These are phyloP conservation scores for Threskiornis aethiopicus DNA, from an alignment of 2,797 vertebrate genomes.

Conservation along the genomic window DNA sequence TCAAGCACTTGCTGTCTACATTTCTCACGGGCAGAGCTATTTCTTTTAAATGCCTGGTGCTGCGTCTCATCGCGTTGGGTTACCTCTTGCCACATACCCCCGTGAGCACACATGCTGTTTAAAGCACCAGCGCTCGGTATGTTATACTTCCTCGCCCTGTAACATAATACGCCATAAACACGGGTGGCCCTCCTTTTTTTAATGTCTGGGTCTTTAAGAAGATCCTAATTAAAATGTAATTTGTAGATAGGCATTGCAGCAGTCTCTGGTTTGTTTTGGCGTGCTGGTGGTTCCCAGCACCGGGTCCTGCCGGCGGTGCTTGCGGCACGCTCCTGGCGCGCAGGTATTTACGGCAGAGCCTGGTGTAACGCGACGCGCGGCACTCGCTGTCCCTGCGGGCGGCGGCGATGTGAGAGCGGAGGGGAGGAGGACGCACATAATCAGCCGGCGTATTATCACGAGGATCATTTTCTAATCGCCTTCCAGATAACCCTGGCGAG, in stretches of 20 bases:
- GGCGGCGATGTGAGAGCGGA: neutral
- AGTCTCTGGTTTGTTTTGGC: neutral
- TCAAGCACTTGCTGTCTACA: neutral
- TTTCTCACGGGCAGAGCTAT: neutral
- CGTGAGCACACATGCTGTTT: neutral
- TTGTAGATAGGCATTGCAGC: neutral
- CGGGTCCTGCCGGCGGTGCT: rapidly evolving
- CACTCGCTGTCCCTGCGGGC: neutral
- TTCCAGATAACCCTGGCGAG: neutral
- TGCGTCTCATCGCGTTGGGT: neutral
- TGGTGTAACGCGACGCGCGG: rapidly evolving
- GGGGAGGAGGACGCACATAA: neutral
- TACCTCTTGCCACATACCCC: neutral
- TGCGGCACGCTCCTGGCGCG: rapidly evolving
- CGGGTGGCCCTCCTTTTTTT: neutral
- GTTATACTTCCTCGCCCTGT: neutral
- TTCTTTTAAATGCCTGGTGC: neutral
- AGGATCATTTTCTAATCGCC: neutral
- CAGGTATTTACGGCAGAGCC: neutral
- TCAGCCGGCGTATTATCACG: no score
- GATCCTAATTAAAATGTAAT: neutral
- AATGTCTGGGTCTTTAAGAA: neutral
- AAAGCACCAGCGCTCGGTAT: neutral
- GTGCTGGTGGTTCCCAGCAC: constrained; percentile 43
- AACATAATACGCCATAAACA: neutral